These are phyloP conservation scores for Dicranocentrus wangi DNA, from an alignment of 2,888 invertebrate genomes.

Conservation along the genomic window DNA sequence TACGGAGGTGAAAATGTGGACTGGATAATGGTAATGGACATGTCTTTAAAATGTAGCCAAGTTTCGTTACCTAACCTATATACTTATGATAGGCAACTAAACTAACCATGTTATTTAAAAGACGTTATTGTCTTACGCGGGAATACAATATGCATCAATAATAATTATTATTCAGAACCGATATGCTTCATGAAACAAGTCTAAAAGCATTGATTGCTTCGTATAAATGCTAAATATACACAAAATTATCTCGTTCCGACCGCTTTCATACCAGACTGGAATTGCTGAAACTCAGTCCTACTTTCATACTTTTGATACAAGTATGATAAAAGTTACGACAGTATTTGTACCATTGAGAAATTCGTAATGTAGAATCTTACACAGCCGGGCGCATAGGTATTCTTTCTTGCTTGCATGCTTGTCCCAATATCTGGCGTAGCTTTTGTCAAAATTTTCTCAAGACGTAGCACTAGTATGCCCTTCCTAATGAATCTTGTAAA, in stretches of 20 bases:
- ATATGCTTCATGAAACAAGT: no score
- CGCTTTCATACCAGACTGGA: neutral
- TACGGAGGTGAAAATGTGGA: neutral
- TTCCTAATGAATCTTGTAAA: no score
- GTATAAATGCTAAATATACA: no score
- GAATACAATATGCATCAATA: conserved; percentile 3
- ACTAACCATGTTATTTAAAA: neutral
- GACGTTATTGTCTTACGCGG: conserved; percentile 1
- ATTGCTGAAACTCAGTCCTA: no score
- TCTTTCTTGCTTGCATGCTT: neutral
- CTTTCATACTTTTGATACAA: neutral
- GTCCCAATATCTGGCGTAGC: neutral
- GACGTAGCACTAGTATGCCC: no score
- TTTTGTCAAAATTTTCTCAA: neutral
- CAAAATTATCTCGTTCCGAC: neutral
- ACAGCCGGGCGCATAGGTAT: neutral
- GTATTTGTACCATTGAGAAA: neutral
- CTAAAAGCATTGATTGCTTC: no score
- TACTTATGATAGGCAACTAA: neutral
- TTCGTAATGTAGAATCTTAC: neutral
- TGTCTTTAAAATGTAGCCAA: neutral
- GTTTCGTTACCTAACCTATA: neutral
- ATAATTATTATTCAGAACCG: conserved; percentile 14
- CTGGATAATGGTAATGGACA: neutral
- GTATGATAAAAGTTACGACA: neutral